phyloP scores from a whole-genome alignment of 2,113 vertebrate genomes.

The Hemibagrus wyckioides region DNA sequence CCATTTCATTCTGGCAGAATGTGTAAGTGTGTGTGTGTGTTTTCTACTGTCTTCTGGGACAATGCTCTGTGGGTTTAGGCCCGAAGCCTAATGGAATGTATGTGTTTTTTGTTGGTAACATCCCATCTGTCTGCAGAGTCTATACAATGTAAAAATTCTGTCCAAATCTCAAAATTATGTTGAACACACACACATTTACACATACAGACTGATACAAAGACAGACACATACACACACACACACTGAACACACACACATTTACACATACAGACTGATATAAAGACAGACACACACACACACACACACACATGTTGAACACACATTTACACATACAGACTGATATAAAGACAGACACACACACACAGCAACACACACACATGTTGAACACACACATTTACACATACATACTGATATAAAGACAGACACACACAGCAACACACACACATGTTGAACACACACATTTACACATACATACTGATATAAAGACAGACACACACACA shows the following conservation, averaged over 20 bases:
- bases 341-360: not conserved
- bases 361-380: slow-evolving; percentile 19
- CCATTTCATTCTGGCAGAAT: slow-evolving; percentile 29
- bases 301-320: slow-evolving; percentile 27
- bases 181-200: not conserved
- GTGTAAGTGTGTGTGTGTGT: not conserved
- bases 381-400: not conserved
- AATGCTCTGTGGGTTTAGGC: slow-evolving; percentile 26
- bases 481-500: slow-evolving; percentile 18
- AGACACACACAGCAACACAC: not conserved
- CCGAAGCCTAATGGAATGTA: not conserved
- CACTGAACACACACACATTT: not conserved
- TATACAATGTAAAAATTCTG: slow-evolving; percentile 15
- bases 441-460: slow-evolving; percentile 20
- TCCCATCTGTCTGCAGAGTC: slow-evolving; percentile 37
- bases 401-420: not conserved
- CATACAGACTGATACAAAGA: slow-evolving; percentile 12
- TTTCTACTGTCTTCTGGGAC: not conserved
- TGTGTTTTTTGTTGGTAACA: not conserved
- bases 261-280: too few species aligned
- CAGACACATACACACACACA: slow-evolving; percentile 16
- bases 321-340: not conserved
- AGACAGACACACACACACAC: not conserved
- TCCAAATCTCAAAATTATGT: not conserved
- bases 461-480: too few species aligned